phyloP scores from a whole-genome alignment of 92 coral and sea anemone species.

The Zoanthus solanderi region DNA sequence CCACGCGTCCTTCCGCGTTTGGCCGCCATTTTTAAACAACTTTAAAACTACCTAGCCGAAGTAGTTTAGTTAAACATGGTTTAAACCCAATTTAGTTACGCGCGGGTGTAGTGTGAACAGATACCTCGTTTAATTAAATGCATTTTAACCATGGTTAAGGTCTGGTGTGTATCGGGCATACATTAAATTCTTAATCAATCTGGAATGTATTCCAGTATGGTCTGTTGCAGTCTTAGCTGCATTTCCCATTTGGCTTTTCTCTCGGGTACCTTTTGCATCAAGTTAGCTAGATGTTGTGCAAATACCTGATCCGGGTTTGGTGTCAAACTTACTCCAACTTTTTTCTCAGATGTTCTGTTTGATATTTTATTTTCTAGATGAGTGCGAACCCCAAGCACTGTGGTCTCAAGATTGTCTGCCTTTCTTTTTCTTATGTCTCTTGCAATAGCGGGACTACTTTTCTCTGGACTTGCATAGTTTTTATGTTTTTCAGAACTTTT shows the following conservation, averaged over 20 bases:
- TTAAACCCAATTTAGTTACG: too few relatives aligned
- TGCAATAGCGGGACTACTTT: neutral
- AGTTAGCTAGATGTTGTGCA: slow-evolving; percentile 33
- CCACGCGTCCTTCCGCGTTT: too few relatives aligned
- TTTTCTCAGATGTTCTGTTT: neutral
- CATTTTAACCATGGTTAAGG: too few relatives aligned
- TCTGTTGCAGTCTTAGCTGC: slow-evolving; percentile 43
- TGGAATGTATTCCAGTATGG: slow-evolving; percentile 23
- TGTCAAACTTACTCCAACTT: neutral
- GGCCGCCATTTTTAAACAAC: too few relatives aligned
- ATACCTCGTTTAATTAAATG: too few relatives aligned
- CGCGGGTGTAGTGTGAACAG: too few relatives aligned
- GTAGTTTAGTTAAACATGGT: too few relatives aligned
- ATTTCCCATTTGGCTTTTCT: slow-evolving; percentile 34
- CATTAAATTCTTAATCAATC: neutral
- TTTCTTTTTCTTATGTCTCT: slow-evolving; percentile 40
- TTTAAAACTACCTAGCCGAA: too few relatives aligned
- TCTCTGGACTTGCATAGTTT: neutral
- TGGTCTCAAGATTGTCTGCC: slow-evolving; percentile 42
- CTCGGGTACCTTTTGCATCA: slow-evolving; percentile 31
- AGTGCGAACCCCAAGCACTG: slow-evolving; percentile 38
- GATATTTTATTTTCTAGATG: slow-evolving; percentile 35
- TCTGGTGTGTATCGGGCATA: neutral
- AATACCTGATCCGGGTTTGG: slow-evolving; percentile 26
- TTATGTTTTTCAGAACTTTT: neutral